phyloP scores from a whole-genome alignment of 2,113 vertebrate species.

The Mellivora capensis region DNA sequence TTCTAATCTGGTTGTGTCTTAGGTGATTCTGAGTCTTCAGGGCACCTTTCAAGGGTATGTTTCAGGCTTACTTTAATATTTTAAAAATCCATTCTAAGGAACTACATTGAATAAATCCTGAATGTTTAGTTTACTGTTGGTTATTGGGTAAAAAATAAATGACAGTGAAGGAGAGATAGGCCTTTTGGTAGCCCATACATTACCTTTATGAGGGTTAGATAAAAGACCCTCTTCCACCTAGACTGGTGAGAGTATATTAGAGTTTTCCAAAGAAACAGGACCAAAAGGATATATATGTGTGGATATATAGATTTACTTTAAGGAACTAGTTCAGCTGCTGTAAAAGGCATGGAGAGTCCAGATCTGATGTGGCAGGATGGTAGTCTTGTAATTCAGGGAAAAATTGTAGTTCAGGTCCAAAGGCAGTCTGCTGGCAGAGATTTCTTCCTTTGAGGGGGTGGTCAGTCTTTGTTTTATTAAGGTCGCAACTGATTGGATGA shows the following conservation, averaged over 20 bases:
- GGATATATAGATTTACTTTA: background rate
- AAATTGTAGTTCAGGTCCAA: background rate
- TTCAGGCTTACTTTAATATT: background rate
- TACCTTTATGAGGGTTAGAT: background rate
- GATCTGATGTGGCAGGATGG: background rate
- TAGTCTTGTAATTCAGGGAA: background rate
- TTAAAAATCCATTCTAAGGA: background rate
- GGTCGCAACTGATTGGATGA: background rate
- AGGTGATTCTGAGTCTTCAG: background rate
- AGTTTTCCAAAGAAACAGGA: background rate
- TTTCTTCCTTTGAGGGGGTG: background rate
- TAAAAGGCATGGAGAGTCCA: background rate
- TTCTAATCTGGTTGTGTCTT: background rate
- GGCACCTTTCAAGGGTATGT: background rate
- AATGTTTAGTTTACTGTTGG: background rate
- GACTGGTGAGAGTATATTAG: background rate
- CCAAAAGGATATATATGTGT: background rate
- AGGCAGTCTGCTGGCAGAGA: background rate
- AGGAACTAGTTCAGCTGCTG: background rate
- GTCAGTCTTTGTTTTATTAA: background rate
- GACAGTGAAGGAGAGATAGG: background rate
- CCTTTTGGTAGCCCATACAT: background rate
- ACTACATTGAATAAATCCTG: background rate
- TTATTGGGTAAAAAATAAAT: background rate
- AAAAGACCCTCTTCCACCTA: background rate